Conservation (phyloP, 2,888 invertebrate genomes). For the Ichneumoninae sp. region DNA sequence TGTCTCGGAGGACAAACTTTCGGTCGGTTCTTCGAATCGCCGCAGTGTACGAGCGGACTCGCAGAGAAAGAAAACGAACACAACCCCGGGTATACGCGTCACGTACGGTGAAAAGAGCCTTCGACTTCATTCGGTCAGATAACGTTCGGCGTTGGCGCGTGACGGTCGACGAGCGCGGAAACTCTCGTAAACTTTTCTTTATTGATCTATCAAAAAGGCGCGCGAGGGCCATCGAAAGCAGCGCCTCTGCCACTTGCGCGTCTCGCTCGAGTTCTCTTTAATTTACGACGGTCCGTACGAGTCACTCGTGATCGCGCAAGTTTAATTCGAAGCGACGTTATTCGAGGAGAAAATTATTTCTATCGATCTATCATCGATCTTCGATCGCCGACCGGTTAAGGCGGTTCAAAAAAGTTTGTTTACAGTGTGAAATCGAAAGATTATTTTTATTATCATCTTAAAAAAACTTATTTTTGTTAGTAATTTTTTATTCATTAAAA, state of each 20-base stretch:
- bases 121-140: constrained; percentile 64
- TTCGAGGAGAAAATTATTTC: not conserved
- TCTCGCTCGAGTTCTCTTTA: not conserved
- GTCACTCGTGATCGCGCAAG: not conserved
- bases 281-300: not conserved
- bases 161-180: constrained; percentile 64
- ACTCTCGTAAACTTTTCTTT: constrained; percentile 19
- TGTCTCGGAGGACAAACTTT: constrained; percentile 10
- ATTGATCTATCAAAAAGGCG: constrained; percentile 25
- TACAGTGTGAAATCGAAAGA: no score
- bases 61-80: constrained; percentile 13
- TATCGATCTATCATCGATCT: not conserved
- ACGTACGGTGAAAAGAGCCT: constrained; percentile 41
- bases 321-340: not conserved
- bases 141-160: constrained; percentile 61
- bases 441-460: no score
- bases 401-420: no score
- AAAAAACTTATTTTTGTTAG: no score
- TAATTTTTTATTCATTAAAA: no score
- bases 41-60: constrained; percentile 5
- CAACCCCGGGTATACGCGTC: constrained; percentile 23
- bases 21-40: not conserved
- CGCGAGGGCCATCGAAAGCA: not conserved
- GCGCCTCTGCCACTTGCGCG: not conserved
- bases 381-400: no score